Evolutionary conservation across 2,797 vertebrate species (phyloP).

Genomic region (Halcyon badia): DNA sequence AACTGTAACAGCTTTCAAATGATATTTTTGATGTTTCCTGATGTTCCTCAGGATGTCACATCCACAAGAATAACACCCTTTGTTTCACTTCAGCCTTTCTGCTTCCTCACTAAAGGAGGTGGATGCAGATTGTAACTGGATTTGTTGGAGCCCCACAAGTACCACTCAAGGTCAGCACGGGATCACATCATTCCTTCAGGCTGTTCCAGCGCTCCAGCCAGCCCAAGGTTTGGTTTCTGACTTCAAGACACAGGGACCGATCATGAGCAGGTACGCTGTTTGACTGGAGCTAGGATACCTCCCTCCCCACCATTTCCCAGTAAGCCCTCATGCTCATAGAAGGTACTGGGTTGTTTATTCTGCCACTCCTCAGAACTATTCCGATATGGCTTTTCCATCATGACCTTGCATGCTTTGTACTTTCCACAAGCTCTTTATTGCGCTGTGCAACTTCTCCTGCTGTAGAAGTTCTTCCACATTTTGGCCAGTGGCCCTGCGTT

Average conservation of each 20-base stretch:
- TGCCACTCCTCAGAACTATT: background rate
- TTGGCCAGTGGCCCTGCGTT: background rate
- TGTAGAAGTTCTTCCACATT: background rate
- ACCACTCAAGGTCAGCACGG: background rate
- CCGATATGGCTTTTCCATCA: background rate
- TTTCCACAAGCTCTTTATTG: background rate
- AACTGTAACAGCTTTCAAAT: background rate
- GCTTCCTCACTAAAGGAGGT: background rate
- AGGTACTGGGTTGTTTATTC: background rate
- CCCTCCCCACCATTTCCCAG: background rate
- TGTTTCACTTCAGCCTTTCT: background rate
- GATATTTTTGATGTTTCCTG: background rate
- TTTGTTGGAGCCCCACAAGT: background rate
- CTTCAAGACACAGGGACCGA: background rate
- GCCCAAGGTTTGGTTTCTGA: background rate
- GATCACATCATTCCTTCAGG: background rate
- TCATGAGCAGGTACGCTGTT: background rate
- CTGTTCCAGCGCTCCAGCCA: background rate
- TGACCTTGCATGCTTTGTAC: background rate
- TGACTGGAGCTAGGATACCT: background rate
- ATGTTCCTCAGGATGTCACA: background rate
- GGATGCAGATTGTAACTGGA: background rate
- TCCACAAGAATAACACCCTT: background rate
- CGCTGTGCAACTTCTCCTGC: background rate
- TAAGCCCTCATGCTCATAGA: accelerated